Evolutionary conservation across 2,113 vertebrate genomes (phyloP).

Genomic region (Xiphorhynchus elegans): DNA sequence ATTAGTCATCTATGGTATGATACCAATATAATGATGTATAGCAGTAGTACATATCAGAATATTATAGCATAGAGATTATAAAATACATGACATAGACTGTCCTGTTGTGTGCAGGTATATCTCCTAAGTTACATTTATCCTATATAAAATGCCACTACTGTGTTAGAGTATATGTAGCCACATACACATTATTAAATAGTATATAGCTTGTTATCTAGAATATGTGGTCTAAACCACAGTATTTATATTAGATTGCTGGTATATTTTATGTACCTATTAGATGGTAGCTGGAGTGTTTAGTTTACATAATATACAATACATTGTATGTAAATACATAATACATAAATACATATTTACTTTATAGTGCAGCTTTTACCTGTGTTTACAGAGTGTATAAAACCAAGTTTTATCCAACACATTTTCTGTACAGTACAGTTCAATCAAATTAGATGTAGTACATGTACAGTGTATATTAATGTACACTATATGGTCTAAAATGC

Average conservation of each 20-base stretch:
- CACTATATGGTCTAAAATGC: neutral
- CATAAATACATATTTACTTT: neutral
- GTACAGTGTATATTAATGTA: neutral
- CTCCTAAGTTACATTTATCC: neutral
- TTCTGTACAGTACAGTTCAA: neutral
- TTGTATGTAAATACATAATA: neutral
- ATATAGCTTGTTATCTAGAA: neutral
- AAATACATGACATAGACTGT: neutral
- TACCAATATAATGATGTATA: neutral
- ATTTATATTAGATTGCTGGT: neutral
- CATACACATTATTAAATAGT: neutral
- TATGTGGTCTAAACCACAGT: neutral
- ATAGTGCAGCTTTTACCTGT: neutral
- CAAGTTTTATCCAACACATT: neutral
- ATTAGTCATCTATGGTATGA: neutral
- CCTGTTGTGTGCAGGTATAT: neutral
- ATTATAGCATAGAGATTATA: neutral
- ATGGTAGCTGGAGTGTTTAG: rapidly evolving
- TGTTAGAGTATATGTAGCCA: neutral
- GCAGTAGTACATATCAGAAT: neutral
- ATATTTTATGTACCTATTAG: neutral
- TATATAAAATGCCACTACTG: neutral
- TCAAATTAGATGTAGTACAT: neutral
- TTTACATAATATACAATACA: neutral
- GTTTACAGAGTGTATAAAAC: neutral